phyloP scores from a whole-genome alignment of 2,888 invertebrate genomes.

The Lymantria monacha region DNA sequence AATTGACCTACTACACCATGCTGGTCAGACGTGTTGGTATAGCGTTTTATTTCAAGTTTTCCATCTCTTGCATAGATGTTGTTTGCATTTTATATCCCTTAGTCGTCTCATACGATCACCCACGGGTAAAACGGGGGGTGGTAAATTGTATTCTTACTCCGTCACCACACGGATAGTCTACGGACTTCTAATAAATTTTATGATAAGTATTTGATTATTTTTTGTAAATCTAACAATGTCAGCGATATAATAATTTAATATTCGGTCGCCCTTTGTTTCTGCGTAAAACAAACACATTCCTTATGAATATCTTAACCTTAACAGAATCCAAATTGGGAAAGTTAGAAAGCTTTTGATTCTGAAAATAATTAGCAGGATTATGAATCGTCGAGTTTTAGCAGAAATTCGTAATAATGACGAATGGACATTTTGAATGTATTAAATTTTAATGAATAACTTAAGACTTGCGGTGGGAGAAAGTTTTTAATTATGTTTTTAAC shows the following conservation, averaged over 20 bases:
- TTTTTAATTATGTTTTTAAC: constrained; percentile 7
- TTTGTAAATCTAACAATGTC: not conserved
- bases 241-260: not conserved
- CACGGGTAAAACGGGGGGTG: too few species aligned
- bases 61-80: too few species aligned
- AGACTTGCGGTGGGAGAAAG: constrained; percentile 4
- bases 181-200: too few species aligned
- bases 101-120: too few species aligned
- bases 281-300: constrained; percentile 13
- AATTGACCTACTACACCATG: too few species aligned
- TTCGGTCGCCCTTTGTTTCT: not conserved
- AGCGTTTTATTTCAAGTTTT: too few species aligned
- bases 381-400: constrained; percentile 16
- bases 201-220: not conserved
- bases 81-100: too few species aligned
- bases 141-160: too few species aligned
- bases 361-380: constrained; percentile 37
- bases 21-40: too few species aligned
- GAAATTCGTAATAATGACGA: constrained; percentile 27
- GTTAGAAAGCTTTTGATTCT: constrained; percentile 32
- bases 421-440: constrained; percentile 18
- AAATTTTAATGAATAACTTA: constrained; percentile 25
- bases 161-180: too few species aligned
- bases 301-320: constrained; percentile 24
- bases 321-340: constrained; percentile 32